Evolutionary conservation across 2,888 invertebrate species (phyloP).

Genomic region (Nipponacmea schrenckii): DNA sequence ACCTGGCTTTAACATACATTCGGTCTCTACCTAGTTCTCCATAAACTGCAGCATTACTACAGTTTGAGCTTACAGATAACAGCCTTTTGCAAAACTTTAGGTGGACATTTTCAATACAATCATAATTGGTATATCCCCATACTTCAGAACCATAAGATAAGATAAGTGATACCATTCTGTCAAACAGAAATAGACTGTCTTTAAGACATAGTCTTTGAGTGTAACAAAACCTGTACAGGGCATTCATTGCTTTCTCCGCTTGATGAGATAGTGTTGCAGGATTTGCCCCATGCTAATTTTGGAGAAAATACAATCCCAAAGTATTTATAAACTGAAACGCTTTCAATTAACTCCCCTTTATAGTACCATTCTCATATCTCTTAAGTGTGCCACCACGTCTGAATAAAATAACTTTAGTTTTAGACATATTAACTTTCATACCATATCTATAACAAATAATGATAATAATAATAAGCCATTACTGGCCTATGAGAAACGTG

Average conservation of each 20-base stretch:
- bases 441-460: neutral
- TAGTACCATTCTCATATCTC: conserved; percentile 22
- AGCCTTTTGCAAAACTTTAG: conserved; percentile 16
- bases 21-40: conserved; percentile 21
- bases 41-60: conserved; percentile 15
- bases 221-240: conserved; percentile 2
- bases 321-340: conserved; percentile 21
- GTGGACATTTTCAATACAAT: conserved; percentile 13
- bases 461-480: too few relatives aligned
- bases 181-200: conserved; percentile 17
- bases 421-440: neutral
- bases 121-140: conserved; percentile 17
- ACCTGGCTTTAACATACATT: conserved; percentile 1
- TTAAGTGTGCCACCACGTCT: conserved; percentile 1
- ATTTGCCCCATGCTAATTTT: conserved; percentile 14
- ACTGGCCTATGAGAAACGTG: too few relatives aligned
- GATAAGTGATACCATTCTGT: conserved; percentile 17
- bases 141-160: conserved; percentile 16
- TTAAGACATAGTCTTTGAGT: conserved; percentile 3
- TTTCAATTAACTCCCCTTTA: conserved; percentile 14
- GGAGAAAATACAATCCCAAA: conserved; percentile 20
- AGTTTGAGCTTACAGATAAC: conserved; percentile 10
- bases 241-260: conserved; percentile 9
- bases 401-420: neutral
- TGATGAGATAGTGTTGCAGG: conserved; percentile 5